Evolutionary conservation across 2,113 vertebrate species (phyloP).

Genomic region (Amblyornis subalaris): DNA sequence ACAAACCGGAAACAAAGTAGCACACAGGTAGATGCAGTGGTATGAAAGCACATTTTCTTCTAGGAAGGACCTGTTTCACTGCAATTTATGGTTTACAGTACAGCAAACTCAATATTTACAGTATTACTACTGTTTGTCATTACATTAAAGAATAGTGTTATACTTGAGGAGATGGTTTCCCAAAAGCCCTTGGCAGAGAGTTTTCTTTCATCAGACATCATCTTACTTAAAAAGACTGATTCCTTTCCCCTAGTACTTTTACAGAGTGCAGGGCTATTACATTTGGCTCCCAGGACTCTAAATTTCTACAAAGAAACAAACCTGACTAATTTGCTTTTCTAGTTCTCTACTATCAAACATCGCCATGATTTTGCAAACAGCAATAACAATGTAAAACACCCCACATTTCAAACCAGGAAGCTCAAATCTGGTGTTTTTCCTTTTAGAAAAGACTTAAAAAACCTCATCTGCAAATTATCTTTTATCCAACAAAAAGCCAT

Average conservation of each 20-base stretch:
- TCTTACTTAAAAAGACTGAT: not conserved
- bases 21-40: not conserved
- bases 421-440: not conserved
- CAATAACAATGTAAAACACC: not conserved
- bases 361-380: not conserved
- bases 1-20: not conserved
- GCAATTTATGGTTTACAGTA: not conserved
- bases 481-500: not conserved
- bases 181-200: not conserved
- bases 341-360: not conserved
- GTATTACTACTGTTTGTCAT: not conserved
- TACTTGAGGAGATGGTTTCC: not conserved
- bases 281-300: not conserved
- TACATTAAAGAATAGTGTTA: not conserved
- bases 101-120: not conserved
- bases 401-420: not conserved
- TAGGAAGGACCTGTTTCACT: not conserved
- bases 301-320: not conserved
- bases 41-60: not conserved
- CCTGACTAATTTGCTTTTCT: not conserved
- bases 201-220: not conserved
- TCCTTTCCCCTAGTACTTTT: not conserved
- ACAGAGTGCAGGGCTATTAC: not conserved
- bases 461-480: fast-evolving
- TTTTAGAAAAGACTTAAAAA: not conserved